These are phyloP conservation scores for Aphidius colemani DNA, from an alignment of 2,888 invertebrate species.

Conservation along the genomic window DNA sequence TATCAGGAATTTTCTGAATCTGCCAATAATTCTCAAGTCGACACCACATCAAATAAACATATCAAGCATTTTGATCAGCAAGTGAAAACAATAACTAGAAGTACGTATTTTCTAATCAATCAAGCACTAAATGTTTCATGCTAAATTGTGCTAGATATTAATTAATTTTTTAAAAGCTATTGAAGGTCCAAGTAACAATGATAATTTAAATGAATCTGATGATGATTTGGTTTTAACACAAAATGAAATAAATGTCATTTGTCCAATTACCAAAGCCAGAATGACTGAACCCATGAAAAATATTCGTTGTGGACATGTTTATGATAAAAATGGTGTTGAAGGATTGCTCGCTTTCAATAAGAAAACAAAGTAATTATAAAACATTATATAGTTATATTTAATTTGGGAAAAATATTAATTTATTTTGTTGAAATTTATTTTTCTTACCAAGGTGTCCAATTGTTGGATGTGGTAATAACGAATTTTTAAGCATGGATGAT, in stretches of 20 bases:
- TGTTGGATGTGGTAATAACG: slow-evolving; percentile 47
- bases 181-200: slow-evolving; percentile 19
- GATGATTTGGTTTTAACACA: slow-evolving; percentile 41
- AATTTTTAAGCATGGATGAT: slow-evolving; percentile 39
- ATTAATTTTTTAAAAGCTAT: slow-evolving; percentile 6
- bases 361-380: slow-evolving; percentile 42
- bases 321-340: slow-evolving; percentile 46
- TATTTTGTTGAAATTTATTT: not conserved
- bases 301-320: slow-evolving; percentile 50
- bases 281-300: slow-evolving; percentile 54
- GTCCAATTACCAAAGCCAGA: slow-evolving; percentile 53
- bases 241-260: slow-evolving; percentile 45
- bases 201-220: slow-evolving; percentile 5
- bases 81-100: slow-evolving; percentile 34
- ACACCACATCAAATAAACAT: not conserved
- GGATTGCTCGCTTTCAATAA: slow-evolving; percentile 44
- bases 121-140: not conserved
- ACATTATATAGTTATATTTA: no score
- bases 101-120: slow-evolving; percentile 33
- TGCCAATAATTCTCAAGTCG: not conserved
- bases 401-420: not conserved
- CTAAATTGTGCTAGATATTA: not conserved
- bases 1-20: not conserved
- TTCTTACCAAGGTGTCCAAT: slow-evolving; percentile 55
- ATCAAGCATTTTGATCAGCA: not conserved